These are phyloP conservation scores for Chromoteleia sp. DNA, from an alignment of 2,888 invertebrate species.

Conservation along the genomic window DNA sequence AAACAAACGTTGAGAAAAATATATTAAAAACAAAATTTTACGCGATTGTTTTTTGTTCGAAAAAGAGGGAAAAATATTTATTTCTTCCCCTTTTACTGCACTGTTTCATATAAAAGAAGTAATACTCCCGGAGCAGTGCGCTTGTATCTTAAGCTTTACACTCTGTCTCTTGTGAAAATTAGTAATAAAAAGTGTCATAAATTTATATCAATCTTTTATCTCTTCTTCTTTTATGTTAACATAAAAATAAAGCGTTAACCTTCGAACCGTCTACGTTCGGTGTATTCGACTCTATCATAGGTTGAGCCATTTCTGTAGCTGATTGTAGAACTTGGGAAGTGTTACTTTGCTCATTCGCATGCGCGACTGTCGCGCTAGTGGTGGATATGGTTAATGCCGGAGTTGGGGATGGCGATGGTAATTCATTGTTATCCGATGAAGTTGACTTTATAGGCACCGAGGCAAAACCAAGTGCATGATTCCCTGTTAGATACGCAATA, in stretches of 20 bases:
- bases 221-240: constrained; percentile 28
- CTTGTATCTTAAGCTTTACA: constrained; percentile 34
- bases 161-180: constrained; percentile 43
- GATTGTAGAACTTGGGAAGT: constrained; percentile 43
- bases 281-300: constrained; percentile 35
- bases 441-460: constrained; percentile 61
- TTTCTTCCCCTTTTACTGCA: not conserved
- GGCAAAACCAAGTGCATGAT: constrained; percentile 63
- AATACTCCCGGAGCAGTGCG: not conserved
- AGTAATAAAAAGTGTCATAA: constrained; percentile 39
- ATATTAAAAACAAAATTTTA: too few species aligned
- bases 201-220: constrained; percentile 46
- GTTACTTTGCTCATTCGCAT: constrained; percentile 54
- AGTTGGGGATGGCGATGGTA: constrained; percentile 51
- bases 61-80: not conserved
- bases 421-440: constrained; percentile 53
- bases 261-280: constrained; percentile 17
- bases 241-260: constrained; percentile 54
- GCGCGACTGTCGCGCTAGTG: constrained; percentile 13
- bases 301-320: constrained; percentile 35
- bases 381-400: constrained; percentile 25
- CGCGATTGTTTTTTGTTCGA: too few species aligned
- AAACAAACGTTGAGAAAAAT: too few species aligned
- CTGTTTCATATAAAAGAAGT: not conserved
- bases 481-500: constrained; percentile 49